phyloP scores from a whole-genome alignment of 2,797 vertebrate genomes.

The Myioborus miniatus region DNA sequence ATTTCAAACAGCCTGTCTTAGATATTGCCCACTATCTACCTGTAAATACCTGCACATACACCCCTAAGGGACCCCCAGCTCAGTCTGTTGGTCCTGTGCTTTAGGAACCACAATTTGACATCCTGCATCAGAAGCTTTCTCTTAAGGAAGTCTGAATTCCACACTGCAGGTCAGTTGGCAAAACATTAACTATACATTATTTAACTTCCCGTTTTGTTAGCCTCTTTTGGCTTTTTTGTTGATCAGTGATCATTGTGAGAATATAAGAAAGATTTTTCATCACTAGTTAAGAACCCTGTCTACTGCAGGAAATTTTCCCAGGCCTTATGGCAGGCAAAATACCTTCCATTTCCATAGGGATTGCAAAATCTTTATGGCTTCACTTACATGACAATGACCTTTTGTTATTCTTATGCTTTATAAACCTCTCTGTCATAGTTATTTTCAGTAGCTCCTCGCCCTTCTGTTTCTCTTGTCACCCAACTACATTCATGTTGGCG shows the following conservation, averaged over 20 bases:
- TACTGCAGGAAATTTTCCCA: neutral
- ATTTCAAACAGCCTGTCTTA: neutral
- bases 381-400: neutral
- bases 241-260: neutral
- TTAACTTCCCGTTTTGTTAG: neutral
- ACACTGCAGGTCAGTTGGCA: neutral
- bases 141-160: neutral
- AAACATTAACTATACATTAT: neutral
- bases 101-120: neutral
- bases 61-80: neutral
- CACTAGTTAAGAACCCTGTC: neutral
- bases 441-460: conserved; percentile 26
- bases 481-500: neutral
- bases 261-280: neutral
- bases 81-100: neutral
- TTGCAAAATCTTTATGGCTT: neutral
- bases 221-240: neutral
- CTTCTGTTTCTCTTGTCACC: conserved; percentile 36
- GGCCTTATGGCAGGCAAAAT: neutral
- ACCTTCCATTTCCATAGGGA: neutral
- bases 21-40: neutral
- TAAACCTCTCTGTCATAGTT: neutral
- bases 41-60: neutral
- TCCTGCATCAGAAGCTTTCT: neutral
- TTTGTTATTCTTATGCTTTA: neutral